These are phyloP conservation scores for Drosophila equinoxialis DNA, from an alignment of 1,140 invertebrate genomes.

Conservation along the genomic window DNA sequence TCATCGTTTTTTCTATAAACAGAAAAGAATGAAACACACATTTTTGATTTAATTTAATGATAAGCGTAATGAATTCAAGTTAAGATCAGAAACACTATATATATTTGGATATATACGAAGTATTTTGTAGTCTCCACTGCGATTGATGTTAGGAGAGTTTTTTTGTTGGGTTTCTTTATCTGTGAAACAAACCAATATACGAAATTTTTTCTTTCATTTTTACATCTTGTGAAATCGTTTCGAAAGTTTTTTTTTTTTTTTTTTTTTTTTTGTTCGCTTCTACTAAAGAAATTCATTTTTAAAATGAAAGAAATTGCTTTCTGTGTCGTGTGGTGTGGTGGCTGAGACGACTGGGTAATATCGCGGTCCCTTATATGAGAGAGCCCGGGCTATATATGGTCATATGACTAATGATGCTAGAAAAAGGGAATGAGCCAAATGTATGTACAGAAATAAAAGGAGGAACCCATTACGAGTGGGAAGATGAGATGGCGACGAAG, in stretches of 20 bases:
- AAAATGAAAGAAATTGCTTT: constrained; percentile 9
- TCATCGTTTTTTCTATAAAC: no score
- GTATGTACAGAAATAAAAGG: neutral
- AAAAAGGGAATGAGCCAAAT: neutral
- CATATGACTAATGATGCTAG: constrained; percentile 16
- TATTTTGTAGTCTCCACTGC: neutral
- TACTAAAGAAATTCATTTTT: constrained; percentile 6
- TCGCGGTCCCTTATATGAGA: constrained; percentile 8
- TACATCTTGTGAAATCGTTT: constrained; percentile 11
- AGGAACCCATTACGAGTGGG: neutral
- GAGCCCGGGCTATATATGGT: constrained; percentile 6
- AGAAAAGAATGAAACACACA: no score
- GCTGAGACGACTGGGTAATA: neutral
- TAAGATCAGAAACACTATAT: neutral
- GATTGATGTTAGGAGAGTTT: constrained; percentile 1
- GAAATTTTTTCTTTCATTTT: neutral
- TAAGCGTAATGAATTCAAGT: neutral
- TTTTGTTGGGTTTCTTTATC: neutral
- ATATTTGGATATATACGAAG: neutral
- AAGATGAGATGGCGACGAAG: neutral
- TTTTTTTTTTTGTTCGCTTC: constrained; percentile 6
- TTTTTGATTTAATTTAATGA: neutral
- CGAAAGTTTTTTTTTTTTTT: constrained; percentile 5
- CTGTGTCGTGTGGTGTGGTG: neutral
- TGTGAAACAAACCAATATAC: neutral